Conservation (phyloP, 2,797 vertebrate species). For the Chlorospingus semifuscus region DNA sequence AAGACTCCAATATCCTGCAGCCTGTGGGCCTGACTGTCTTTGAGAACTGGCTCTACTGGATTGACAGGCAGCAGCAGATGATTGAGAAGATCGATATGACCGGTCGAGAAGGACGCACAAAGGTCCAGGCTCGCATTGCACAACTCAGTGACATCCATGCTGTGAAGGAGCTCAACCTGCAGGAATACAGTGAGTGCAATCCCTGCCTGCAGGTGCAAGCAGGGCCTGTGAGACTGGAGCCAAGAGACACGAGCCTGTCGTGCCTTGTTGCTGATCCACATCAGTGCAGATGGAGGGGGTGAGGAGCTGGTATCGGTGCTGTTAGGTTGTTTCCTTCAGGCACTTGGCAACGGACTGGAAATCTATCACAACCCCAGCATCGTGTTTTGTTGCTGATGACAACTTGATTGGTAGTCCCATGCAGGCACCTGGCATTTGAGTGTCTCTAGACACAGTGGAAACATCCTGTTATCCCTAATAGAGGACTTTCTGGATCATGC, state of each 20-base stretch:
- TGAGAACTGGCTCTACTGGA: conserved; percentile 95
- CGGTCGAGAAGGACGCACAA: conserved; percentile 89
- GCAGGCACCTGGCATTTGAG: background rate
- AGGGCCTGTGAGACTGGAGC: background rate
- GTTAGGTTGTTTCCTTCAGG: background rate
- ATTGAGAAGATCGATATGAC: conserved; percentile 96
- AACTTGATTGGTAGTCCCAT: background rate
- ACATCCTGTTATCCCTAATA: background rate
- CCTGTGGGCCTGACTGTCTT: conserved; percentile 95
- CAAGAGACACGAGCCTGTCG: background rate
- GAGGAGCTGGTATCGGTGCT: background rate
- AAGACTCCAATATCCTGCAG: conserved; percentile 96
- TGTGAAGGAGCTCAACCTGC: conserved; percentile 88
- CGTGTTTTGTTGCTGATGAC: background rate
- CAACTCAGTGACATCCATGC: conserved; percentile 96
- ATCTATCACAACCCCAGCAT: background rate
- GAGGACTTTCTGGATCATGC: background rate
- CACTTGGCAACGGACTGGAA: background rate
- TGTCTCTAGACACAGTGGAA: background rate
- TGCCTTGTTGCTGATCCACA: background rate
- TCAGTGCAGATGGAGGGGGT: background rate
- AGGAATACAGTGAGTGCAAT: conserved; percentile 87
- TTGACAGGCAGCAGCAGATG: conserved; percentile 98
- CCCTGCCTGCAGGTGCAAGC: background rate
- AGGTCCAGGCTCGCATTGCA: conserved; percentile 94